Base-by-base conservation (phyloP, 1,140 invertebrate species). In the Branchinecta lynchi region DNA sequence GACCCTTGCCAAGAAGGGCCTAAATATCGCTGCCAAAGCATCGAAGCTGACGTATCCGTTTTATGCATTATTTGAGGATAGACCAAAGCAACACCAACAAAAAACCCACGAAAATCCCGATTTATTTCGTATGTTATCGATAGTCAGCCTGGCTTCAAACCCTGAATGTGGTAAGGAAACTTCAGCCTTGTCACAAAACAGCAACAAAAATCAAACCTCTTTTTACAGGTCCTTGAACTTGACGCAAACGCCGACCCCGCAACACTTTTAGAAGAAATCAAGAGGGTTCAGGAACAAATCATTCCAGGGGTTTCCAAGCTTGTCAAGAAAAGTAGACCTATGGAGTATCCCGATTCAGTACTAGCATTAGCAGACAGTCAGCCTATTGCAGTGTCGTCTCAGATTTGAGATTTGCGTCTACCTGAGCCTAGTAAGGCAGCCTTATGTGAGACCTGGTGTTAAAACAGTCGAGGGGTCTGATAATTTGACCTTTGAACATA, bases 161-260 rank as follows among this genome's bases (percentile, higher is more conserved):
- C 9, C 12, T 67, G n/a, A 32, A 44, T 9, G 15, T 43, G 17
- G n/a, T n/a, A 6, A 43, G 15, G 43, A 17, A 71, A 20, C 71
- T 71, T 69, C 68, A 69, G 17, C 68, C 68, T 21, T 17, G 71
- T 9, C 8, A 10, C 21, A n/a, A 7, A n/a, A 46, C 66, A 65
- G 20, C 44, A 32, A 44, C 32, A 32, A 43, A 20, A 44, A 68
- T 60, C 17, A 44, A 67, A 17, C 71, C 70, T 70, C 69, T 70
- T 51, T n/a, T 73, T 72, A 10, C 68, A 78, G 77, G 76, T 79
- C 7, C 73, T 83, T 43, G 76, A 76, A 17, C 71, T 83, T 17
- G 79, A 83, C 71, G 82, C 79, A 10, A 78, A 83, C 71, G 77
- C 79, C 67, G 77, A 74, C 68, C 65, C 82, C 9, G 73, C 74